Evolutionary conservation across 2,113 vertebrate species (phyloP), one percentile per base, ranked within the genome.

Genomic region (Charadrius vociferus): DNA sequence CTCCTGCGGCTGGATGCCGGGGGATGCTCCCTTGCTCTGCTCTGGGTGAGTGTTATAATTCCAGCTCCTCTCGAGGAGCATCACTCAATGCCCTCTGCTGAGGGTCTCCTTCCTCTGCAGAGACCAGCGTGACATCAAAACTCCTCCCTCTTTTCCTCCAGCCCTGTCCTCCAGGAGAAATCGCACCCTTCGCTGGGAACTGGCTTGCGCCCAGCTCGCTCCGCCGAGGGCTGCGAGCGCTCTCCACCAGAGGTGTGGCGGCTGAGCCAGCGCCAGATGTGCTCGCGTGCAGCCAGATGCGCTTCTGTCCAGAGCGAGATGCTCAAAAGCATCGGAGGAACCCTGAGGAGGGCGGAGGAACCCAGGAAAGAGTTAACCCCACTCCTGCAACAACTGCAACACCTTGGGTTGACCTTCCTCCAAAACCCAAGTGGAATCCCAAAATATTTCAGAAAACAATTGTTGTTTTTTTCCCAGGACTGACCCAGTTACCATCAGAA

Each of bases 1-100:
- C 12, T 6, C 37, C n/a, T 2, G 47, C 0, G 2, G 34, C 71
- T 50, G 26, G 19, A 26, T 0, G 3, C 34, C 0, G 0, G n/a
- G 47, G 12, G 75, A 15, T 24, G 39, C 45, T 36, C 39, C 53
- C 30, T 34, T 6, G 7, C 36, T 50, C 52, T 65, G 62, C 24
- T 17, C 36, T 16, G 30, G 43, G 10, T 21, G 36, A 34, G 43
- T 0, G 1, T n/a, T 18, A 14, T 4, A 26, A 36, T 15, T 39
- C 39, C 23, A 27, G 79, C 9, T 91, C 7, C 19, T 47, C 58
- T 37, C 58, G 26, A 34, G 3, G 13, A 78, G 12, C 9, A 22
- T 7, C 20, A 6, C 5, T 13, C 7, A 23, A 16, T 32, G 65
- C 39, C 43, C 45, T 67, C 49, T 78, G 43, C 49, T 11, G 32